A percentile compares a stretch with the other conserved stretches of the same genome.
Evolutionary conservation across 53 echinoderm and acorn worm species (phyloP).

Genomic region (Astropecten irregularis): DNA sequence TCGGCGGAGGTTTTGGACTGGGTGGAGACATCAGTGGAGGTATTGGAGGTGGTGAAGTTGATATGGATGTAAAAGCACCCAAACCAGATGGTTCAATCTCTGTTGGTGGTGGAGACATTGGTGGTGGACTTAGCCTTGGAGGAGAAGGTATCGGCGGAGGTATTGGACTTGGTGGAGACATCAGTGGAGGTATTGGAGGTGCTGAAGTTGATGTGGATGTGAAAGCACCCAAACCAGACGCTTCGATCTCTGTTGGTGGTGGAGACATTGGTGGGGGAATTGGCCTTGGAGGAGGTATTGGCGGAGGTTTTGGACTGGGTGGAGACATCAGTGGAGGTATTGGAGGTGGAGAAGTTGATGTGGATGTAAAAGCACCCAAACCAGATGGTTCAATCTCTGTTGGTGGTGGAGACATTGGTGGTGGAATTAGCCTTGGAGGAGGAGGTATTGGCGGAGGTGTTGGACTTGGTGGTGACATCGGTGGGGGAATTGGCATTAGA

Average conservation of each 20-base stretch:
- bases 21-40: slow-evolving; percentile 19
- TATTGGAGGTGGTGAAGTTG: background rate
- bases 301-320: slow-evolving; percentile 21
- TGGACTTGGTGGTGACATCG: background rate
- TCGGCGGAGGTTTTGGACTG: slow-evolving; percentile 27
- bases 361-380: background rate
- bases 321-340: slow-evolving; percentile 23
- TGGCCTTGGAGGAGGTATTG: background rate
- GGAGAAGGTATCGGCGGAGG: background rate
- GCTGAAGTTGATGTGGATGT: background rate
- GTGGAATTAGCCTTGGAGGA: too few species aligned
- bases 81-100: too few species aligned
- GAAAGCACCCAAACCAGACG: slow-evolving; percentile 43
- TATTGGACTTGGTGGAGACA: slow-evolving; percentile 37
- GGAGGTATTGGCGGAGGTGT: background rate
- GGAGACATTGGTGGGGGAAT: slow-evolving; percentile 21
- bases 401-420: background rate
- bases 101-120: background rate
- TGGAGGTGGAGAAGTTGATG: slow-evolving; percentile 17
- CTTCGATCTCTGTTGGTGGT: background rate
- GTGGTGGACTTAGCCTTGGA: background rate
- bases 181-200: slow-evolving; percentile 49
- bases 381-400: background rate
- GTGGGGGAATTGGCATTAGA: background rate
- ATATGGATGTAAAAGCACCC: too few species aligned